Evolutionary conservation across 1,140 invertebrate species (phyloP).

Genomic region (Tribolium madens): DNA sequence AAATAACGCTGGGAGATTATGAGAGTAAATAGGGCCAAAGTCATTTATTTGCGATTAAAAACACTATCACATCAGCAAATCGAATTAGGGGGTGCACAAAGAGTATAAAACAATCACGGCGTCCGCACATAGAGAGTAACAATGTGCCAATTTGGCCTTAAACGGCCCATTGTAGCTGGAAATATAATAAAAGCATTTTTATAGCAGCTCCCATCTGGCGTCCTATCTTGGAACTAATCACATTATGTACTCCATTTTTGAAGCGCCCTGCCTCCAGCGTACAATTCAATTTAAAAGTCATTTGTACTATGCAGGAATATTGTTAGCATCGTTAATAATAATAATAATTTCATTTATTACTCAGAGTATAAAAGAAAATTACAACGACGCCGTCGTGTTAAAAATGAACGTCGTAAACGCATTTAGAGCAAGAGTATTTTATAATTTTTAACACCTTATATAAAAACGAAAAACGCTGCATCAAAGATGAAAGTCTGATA

Average conservation of each 20-base stretch:
- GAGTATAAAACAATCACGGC: conserved; percentile 58
- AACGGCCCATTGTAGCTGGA: conserved; percentile 60
- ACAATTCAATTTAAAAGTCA: conserved; percentile 65
- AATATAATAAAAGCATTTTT: conserved; percentile 50
- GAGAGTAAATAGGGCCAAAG: conserved; percentile 51
- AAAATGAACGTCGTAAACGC: conserved; percentile 57
- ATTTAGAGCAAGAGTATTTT: conserved; percentile 53
- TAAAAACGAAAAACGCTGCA: conserved; percentile 45
- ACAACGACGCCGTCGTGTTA: conserved; percentile 57
- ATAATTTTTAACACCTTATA: conserved; percentile 55
- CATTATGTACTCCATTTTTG: conserved; percentile 65
- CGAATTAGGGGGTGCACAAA: conserved; percentile 55
- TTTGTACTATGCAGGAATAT: conserved; percentile 64
- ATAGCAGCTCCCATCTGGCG: conserved; percentile 57
- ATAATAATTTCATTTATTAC: conserved; percentile 64
- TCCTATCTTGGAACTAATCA: conserved; percentile 64
- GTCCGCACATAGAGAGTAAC: conserved; percentile 55
- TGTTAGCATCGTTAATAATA: conserved; percentile 64
- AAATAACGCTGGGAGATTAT: conserved; percentile 27
- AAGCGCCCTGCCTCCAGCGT: conserved; percentile 58
- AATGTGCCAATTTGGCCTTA: conserved; percentile 63
- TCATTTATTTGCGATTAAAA: conserved; percentile 57
- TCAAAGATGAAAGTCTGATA: conserved; percentile 33
- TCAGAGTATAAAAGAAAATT: conserved; percentile 56
- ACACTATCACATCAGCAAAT: conserved; percentile 57